Evolutionary conservation across 2,797 vertebrate species (phyloP).

Genomic region (Pantherophis vulpinus): DNA sequence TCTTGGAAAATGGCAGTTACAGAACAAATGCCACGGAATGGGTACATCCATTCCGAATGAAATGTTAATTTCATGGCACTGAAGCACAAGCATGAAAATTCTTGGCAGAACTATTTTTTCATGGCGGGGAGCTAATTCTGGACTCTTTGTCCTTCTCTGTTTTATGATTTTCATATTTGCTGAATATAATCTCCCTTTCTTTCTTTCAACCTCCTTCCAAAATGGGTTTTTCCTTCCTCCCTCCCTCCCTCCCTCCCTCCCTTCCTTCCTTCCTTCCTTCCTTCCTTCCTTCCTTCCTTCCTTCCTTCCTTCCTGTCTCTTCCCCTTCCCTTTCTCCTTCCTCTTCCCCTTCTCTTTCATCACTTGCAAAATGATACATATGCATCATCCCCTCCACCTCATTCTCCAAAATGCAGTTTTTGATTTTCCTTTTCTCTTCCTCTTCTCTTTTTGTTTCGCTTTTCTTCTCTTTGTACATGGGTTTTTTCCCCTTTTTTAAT

Average conservation of each 20-base stretch:
- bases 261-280: no score
- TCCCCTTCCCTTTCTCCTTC: background rate
- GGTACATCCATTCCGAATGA: background rate
- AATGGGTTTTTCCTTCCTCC: background rate
- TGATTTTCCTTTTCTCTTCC: background rate
- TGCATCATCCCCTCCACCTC: background rate
- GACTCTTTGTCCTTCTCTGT: background rate
- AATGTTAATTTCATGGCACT: background rate
- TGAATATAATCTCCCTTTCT: background rate
- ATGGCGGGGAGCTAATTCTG: background rate
- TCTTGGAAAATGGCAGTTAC: background rate
- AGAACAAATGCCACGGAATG: background rate
- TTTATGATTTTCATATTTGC: background rate
- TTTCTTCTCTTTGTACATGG: background rate
- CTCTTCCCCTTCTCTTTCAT: background rate
- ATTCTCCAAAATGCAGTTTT: background rate
- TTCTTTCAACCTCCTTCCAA: background rate
- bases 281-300: background rate
- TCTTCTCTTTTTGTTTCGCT: background rate
- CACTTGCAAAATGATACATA: background rate
- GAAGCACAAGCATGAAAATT: background rate
- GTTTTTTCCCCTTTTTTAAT: background rate
- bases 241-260: background rate
- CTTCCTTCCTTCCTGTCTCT: no score
- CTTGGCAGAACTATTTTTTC: background rate